Conservation (phyloP, 2,888 invertebrate species). For the Mythimna vitellina region DNA sequence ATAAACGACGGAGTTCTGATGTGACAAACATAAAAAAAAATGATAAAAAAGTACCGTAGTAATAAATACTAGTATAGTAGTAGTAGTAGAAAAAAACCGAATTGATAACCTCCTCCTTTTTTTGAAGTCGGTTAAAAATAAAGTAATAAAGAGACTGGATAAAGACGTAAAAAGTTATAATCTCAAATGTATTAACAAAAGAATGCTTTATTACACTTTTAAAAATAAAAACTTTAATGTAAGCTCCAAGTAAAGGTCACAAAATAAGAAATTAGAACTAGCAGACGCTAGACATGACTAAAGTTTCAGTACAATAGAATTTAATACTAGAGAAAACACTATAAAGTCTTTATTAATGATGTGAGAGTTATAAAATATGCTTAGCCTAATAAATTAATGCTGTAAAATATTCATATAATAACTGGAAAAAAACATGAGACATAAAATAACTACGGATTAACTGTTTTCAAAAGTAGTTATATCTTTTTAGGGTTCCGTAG, state of each 20-base stretch:
- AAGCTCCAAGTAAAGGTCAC: conserved; percentile 18
- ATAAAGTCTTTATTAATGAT: not conserved
- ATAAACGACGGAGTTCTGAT: too few relatives aligned
- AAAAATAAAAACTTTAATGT: conserved; percentile 34
- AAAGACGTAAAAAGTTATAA: conserved; percentile 47
- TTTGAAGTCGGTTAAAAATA: too few relatives aligned
- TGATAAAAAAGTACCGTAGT: too few relatives aligned
- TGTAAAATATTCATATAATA: not conserved
- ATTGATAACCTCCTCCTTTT: too few relatives aligned
- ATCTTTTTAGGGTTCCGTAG: too few relatives aligned
- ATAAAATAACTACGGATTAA: not conserved
- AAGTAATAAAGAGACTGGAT: conserved; percentile 32
- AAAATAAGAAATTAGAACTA: conserved; percentile 25
- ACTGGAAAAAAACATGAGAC: not conserved
- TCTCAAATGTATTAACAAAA: conserved; percentile 48
- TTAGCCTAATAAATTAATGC: not conserved
- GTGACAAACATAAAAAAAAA: too few relatives aligned
- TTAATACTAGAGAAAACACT: not conserved
- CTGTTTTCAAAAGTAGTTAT: not conserved
- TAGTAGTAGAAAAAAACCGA: too few relatives aligned
- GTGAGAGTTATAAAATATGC: not conserved
- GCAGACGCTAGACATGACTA: conserved; percentile 28
- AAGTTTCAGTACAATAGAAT: conserved; percentile 32
- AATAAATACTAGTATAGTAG: too few relatives aligned
- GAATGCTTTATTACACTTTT: conserved; percentile 43